Evolutionary conservation across 2,113 vertebrate species (phyloP).

Genomic region (Oreotrochilus melanogaster): DNA sequence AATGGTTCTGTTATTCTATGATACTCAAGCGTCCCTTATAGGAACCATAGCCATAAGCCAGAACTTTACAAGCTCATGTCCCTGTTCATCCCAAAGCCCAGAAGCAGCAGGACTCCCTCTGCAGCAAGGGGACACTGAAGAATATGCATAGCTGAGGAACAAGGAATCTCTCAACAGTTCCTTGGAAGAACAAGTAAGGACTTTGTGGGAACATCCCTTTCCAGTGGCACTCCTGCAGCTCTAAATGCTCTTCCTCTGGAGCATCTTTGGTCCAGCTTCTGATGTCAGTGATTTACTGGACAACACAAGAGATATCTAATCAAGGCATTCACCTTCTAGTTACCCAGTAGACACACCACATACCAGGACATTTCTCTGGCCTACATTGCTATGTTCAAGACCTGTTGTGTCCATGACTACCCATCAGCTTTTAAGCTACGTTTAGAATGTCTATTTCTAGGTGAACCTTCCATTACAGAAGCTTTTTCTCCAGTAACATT

Average conservation of each 20-base stretch:
- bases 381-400: background rate
- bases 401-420: background rate
- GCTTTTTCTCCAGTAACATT: background rate
- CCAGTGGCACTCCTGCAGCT: background rate
- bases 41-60: background rate
- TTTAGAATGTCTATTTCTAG: background rate
- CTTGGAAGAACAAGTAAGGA: background rate
- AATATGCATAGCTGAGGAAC: background rate
- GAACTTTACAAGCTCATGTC: accelerated
- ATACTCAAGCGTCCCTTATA: background rate
- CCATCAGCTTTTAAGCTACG: background rate
- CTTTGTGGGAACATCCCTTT: background rate
- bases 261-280: background rate
- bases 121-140: background rate
- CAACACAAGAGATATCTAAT: background rate
- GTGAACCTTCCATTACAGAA: background rate
- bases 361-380: background rate
- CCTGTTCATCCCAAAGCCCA: background rate
- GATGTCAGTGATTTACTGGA: background rate
- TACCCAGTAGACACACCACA: background rate
- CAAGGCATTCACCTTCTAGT: background rate
- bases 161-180: background rate
- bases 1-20: background rate
- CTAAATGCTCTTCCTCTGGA: background rate
- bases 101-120: background rate